These are phyloP conservation scores for Macrosteles quadrilineatus DNA, from an alignment of 1,140 invertebrate genomes.

Conservation along the genomic window DNA sequence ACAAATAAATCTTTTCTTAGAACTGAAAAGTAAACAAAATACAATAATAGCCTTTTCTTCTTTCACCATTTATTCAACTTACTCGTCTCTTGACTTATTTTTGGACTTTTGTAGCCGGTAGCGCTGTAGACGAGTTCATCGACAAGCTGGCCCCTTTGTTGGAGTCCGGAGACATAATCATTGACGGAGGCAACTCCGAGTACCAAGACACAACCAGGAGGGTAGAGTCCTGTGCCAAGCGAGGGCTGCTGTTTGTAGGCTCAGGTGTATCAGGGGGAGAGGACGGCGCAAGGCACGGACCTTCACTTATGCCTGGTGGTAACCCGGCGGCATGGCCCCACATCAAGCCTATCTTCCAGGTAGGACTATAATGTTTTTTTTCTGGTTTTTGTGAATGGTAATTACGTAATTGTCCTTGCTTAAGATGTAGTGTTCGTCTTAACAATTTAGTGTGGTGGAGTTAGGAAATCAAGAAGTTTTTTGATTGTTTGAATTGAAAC, in stretches of 20 bases:
- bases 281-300: slow-evolving; percentile 96
- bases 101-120: too few species aligned
- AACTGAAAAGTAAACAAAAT: too few species aligned
- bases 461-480: too few species aligned
- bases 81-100: too few species aligned
- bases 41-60: too few species aligned
- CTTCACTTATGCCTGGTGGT: slow-evolving; percentile 98
- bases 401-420: too few species aligned
- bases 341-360: slow-evolving; percentile 94
- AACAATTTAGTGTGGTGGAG: too few species aligned
- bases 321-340: slow-evolving; percentile 89
- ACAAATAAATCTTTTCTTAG: too few species aligned
- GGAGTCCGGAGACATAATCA: slow-evolving; percentile 94
- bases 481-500: too few species aligned
- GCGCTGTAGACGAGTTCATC: slow-evolving; percentile 96
- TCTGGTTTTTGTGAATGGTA: too few species aligned
- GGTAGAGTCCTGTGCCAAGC: slow-evolving; percentile 71
- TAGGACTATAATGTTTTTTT: slow-evolving; percentile 43
- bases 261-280: slow-evolving; percentile 98
- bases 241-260: slow-evolving; percentile 90
- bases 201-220: slow-evolving; percentile 91
- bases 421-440: too few species aligned
- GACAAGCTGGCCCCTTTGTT: slow-evolving; percentile 84
- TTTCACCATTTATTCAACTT: too few species aligned
- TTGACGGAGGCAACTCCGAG: slow-evolving; percentile 99